These are phyloP conservation scores for Leptinotarsa lineolata DNA, from an alignment of 1,140 invertebrate genomes.

Conservation along the genomic window DNA sequence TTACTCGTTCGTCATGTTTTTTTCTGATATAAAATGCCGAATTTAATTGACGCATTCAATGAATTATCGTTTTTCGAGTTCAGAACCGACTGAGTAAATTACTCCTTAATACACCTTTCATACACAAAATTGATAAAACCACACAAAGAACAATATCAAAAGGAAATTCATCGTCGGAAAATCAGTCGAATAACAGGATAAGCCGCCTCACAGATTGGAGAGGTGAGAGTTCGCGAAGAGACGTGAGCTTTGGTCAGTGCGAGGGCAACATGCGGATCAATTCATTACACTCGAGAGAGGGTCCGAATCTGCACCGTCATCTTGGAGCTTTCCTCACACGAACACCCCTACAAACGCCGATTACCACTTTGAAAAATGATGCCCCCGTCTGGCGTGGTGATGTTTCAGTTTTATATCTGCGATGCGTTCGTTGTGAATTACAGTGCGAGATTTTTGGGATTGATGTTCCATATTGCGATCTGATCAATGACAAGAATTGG, in stretches of 20 bases:
- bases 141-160: slow-evolving; percentile 16
- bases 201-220: slow-evolving; percentile 26
- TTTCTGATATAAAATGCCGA: too few relatives aligned
- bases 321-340: slow-evolving; percentile 31
- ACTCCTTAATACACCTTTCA: too few relatives aligned
- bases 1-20: too few relatives aligned
- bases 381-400: slow-evolving; percentile 21
- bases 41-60: too few relatives aligned
- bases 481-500: too few relatives aligned
- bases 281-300: slow-evolving; percentile 51
- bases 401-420: slow-evolving; percentile 28
- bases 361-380: slow-evolving; percentile 44
- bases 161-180: slow-evolving; percentile 19
- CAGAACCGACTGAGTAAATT: too few relatives aligned
- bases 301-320: slow-evolving; percentile 49
- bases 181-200: slow-evolving; percentile 18
- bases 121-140: not conserved
- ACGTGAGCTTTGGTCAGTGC: slow-evolving; percentile 13
- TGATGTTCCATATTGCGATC: not conserved
- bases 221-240: slow-evolving; percentile 44
- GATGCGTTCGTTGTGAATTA: not conserved
- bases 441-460: not conserved
- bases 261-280: slow-evolving; percentile 43
- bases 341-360: slow-evolving; percentile 29
- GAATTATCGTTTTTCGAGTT: too few relatives aligned